phyloP scores from a whole-genome alignment of 2,797 vertebrate species.

The Trachops cirrhosus region DNA sequence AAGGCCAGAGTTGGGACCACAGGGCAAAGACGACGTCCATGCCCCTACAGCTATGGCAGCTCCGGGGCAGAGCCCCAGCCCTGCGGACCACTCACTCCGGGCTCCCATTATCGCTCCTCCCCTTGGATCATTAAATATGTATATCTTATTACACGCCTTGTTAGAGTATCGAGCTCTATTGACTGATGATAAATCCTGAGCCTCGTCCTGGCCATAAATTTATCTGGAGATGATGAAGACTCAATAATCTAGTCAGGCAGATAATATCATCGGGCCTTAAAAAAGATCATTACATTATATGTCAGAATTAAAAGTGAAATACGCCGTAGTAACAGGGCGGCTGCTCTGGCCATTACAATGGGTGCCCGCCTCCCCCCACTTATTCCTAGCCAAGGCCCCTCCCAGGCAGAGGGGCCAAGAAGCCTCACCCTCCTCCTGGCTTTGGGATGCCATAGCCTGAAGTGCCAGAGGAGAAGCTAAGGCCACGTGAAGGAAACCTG shows the following conservation, averaged over 20 bases:
- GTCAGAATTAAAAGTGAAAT: constrained; percentile 92
- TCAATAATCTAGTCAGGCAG: constrained; percentile 92
- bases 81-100: not conserved
- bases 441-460: not conserved
- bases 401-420: not conserved
- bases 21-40: not conserved
- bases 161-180: constrained; percentile 92
- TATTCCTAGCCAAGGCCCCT: not conserved
- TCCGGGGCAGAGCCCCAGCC: not conserved
- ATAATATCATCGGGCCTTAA: constrained; percentile 90
- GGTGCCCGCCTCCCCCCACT: constrained; percentile 59
- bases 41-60: not conserved
- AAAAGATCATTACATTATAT: constrained; percentile 92
- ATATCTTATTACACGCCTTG: constrained; percentile 98
- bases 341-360: constrained; percentile 78
- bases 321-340: constrained; percentile 86
- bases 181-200: constrained; percentile 96
- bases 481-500: not conserved
- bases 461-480: not conserved
- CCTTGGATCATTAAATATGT: constrained; percentile 99
- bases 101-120: constrained; percentile 89
- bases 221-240: constrained; percentile 92
- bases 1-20: constrained; percentile 22
- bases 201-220: constrained; percentile 89
- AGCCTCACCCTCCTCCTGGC: not conserved